Evolutionary conservation across 2,113 vertebrate species (phyloP).

Genomic region (Urocitellus parryii): DNA sequence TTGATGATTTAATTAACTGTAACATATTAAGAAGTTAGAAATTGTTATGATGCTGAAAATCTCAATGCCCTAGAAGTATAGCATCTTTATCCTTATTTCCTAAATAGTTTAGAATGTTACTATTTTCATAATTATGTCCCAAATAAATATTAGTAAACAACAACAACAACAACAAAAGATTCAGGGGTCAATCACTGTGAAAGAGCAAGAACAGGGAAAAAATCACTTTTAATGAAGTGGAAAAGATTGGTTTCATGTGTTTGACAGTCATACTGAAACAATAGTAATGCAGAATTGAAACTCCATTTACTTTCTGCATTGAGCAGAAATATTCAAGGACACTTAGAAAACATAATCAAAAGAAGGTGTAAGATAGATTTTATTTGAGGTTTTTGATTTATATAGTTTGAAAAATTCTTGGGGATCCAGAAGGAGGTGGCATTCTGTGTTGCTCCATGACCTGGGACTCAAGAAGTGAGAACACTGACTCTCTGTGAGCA

Average conservation of each 20-base stretch:
- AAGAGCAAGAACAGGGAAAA: neutral
- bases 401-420: constrained; percentile 13
- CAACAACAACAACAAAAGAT: neutral
- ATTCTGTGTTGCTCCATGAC: too few species aligned
- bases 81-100: neutral
- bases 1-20: constrained; percentile 85
- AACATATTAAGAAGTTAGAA: constrained; percentile 77
- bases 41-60: constrained; percentile 78
- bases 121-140: neutral
- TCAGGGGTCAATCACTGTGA: neutral
- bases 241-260: neutral
- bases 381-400: constrained; percentile 1
- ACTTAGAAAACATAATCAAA: constrained; percentile 7
- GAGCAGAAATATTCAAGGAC: neutral
- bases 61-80: constrained; percentile 64
- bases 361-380: neutral
- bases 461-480: too few species aligned
- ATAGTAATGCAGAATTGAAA: neutral
- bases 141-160: neutral
- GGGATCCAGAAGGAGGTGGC: too few species aligned
- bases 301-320: constrained; percentile 22
- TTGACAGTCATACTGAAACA: constrained; percentile 3
- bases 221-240: neutral
- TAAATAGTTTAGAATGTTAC: neutral
- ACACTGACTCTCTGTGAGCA: too few species aligned